Percentiles rank a stretch among this genome's conserved stretches.
phyloP scores from a whole-genome alignment of 2,888 invertebrate species.

The Kuschelorhynchus macadamiae region DNA sequence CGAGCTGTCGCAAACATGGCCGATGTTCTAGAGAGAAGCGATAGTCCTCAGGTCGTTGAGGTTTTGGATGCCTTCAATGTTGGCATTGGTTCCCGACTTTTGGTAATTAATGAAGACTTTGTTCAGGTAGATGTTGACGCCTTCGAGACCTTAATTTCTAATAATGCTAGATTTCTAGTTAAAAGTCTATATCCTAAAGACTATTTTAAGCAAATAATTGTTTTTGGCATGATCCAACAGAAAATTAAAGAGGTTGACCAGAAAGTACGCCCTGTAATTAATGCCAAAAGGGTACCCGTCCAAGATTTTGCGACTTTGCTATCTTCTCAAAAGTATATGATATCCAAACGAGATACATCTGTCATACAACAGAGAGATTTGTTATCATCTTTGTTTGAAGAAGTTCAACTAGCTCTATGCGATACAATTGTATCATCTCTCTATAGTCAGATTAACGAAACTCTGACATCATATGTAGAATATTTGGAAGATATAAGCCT shows the following conservation, averaged over 20 bases:
- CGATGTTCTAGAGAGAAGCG: background rate
- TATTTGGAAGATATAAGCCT: background rate
- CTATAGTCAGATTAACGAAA: background rate
- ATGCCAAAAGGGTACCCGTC: background rate
- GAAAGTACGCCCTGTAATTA: background rate
- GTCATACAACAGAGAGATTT: background rate
- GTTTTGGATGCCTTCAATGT: constrained; percentile 8
- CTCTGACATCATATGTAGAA: background rate
- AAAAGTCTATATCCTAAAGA: constrained; percentile 5
- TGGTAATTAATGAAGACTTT: constrained; percentile 2
- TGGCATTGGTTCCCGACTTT: constrained; percentile 6
- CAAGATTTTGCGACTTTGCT: background rate
- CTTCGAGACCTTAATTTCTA: background rate
- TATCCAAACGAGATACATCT: background rate
- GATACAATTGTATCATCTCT: background rate
- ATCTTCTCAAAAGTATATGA: background rate
- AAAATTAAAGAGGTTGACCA: background rate
- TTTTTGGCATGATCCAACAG: background rate
- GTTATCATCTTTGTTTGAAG: background rate
- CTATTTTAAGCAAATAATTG: background rate
- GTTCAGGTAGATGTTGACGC: constrained; percentile 6
- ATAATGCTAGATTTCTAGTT: background rate
- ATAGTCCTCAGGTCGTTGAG: background rate
- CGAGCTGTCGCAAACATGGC: background rate
- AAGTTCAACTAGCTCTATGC: background rate